These are phyloP conservation scores for Junonia oenone DNA, from an alignment of 2,888 invertebrate species.

Conservation along the genomic window DNA sequence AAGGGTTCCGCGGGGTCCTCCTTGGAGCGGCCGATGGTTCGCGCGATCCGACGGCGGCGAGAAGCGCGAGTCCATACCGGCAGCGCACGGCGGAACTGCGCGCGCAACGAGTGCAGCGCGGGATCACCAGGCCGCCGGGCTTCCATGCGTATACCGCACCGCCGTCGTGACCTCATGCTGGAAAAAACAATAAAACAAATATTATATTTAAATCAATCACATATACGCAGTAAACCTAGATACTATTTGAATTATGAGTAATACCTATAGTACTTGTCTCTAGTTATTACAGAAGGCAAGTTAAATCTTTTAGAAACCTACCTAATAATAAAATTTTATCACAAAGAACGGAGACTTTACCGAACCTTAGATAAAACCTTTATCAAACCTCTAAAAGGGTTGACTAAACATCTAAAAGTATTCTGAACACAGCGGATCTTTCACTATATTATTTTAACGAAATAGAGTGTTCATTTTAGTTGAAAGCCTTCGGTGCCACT, in stretches of 20 bases:
- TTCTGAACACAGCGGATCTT: neutral
- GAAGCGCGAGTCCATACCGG: conserved; percentile 69
- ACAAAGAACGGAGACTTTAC: too few relatives aligned
- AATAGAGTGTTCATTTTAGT: neutral
- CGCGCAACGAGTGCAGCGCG: conserved; percentile 65
- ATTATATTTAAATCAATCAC: neutral
- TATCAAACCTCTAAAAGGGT: neutral
- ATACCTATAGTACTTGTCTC: too few relatives aligned
- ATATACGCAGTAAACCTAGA: neutral
- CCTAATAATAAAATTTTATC: too few relatives aligned
- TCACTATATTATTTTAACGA: neutral
- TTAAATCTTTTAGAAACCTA: too few relatives aligned
- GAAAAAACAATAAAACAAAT: conserved; percentile 38
- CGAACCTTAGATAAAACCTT: neutral
- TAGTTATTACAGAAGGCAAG: too few relatives aligned
- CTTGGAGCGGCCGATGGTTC: conserved; percentile 65
- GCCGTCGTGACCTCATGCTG: conserved; percentile 76
- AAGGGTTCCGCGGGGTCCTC: conserved; percentile 67
- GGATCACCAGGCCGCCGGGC: conserved; percentile 65
- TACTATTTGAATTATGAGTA: neutral
- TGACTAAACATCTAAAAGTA: neutral
- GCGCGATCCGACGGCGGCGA: conserved; percentile 62
- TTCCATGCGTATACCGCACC: conserved; percentile 74
- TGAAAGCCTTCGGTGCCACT: conserved; percentile 8
- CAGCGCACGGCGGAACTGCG: conserved; percentile 58